Evolutionary conservation across 2,888 invertebrate genomes (phyloP), one percentile per base, ranked within the genome.

Genomic region (Leptopilina drosophilae): DNA sequence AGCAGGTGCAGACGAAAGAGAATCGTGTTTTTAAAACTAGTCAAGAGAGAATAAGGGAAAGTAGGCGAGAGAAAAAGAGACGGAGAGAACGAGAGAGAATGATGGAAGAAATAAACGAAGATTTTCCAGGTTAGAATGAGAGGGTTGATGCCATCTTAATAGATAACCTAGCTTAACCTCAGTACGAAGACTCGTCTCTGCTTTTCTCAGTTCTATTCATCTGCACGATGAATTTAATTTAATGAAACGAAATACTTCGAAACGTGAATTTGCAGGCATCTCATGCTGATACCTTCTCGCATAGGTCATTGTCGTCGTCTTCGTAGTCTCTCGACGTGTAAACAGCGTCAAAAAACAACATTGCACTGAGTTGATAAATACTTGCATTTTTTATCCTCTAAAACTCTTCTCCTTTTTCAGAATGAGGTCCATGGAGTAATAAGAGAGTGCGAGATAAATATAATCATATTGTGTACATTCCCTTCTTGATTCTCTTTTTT

Each of bases 1-100:
- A 75, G 78, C 75, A 78, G 78, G 76, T 77, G 66, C 67, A 75
- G 73, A 77, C 66, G 64, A 66, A 66, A 62, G 56, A 49, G 40
- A 53, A 73, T 42, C 69, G 80, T 76, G 75, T 59, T 56, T 67
- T 75, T 69, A 62, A 65, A 76, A 59, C 66, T 46, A 65, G 42
- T 64, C 56, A 42, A 65, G 59, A n/a, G 65, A 46, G 56, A 42
- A 8, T 42, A 7, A 42, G 8, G 1, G 42, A 42, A 8, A 6
- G 42, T 6, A 7, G 7, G 42, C 5, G 7, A 6, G 62, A 62
- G 46, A 49, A 11, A 49, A 8, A 49, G 49, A 49, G 49, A 49
- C 2, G 8, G 49, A 49, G 49, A 49, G 8, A 49, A 11, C 9
- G 46, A 66, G 65, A 62, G 46, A 66, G 75, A n/a, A 33, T n/a